Evolutionary conservation across 2,113 vertebrate species (phyloP).

Genomic region (Smithornis capensis): DNA sequence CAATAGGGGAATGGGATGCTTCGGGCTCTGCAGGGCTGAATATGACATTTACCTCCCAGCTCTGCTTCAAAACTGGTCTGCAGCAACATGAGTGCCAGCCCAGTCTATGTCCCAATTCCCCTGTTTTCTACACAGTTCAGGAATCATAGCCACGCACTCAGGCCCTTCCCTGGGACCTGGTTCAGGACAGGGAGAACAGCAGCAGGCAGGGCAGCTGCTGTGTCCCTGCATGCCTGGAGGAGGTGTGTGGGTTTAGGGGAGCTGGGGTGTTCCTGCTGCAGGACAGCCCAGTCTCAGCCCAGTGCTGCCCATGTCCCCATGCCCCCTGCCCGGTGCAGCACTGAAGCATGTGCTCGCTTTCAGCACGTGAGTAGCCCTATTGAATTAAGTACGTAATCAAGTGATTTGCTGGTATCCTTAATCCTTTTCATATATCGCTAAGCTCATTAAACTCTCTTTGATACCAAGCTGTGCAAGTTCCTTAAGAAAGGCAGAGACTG

Average conservation of each 20-base stretch:
- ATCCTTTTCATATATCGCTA: slow-evolving; percentile 63
- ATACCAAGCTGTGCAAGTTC: slow-evolving; percentile 58
- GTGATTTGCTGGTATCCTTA: slow-evolving; percentile 57
- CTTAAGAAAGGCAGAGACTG: neutral
- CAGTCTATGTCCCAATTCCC: neutral
- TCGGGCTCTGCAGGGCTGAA: neutral
- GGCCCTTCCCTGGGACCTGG: fast-evolving
- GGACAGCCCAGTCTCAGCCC: neutral
- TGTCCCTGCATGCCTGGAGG: fast-evolving
- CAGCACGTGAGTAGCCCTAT: slow-evolving; percentile 33
- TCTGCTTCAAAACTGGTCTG: neutral
- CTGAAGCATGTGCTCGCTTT: neutral
- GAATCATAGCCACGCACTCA: fast-evolving
- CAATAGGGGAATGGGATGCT: neutral
- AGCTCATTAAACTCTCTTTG: slow-evolving; percentile 63
- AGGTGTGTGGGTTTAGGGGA: neutral
- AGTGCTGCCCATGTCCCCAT: neutral
- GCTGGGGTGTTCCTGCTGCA: neutral
- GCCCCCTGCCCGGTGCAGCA: neutral
- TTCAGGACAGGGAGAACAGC: neutral
- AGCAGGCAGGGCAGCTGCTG: neutral
- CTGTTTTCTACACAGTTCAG: neutral
- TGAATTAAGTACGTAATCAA: slow-evolving; percentile 58
- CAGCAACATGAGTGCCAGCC: neutral
- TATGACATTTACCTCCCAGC: neutral